A percentile compares a stretch with the other conserved stretches of the same genome.
phyloP scores from a whole-genome alignment of 2,113 vertebrate genomes.

The Gadus macrocephalus region DNA sequence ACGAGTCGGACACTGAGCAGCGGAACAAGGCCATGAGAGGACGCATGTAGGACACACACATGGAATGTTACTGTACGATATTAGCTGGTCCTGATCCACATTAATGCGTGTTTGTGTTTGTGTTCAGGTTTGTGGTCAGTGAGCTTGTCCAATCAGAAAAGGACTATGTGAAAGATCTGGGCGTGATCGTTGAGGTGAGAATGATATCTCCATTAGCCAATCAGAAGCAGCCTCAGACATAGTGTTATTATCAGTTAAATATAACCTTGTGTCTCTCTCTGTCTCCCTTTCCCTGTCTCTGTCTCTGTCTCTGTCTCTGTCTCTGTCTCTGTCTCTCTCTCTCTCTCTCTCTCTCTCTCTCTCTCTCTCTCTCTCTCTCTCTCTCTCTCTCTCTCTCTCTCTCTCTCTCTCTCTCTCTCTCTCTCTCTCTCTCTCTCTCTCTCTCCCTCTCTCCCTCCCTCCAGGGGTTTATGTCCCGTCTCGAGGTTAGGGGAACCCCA shows the following conservation, averaged over 20 bases:
- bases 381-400: neutral
- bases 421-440: too few species aligned
- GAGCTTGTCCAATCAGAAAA: constrained; percentile 97
- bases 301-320: neutral
- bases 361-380: neutral
- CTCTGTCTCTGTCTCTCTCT: too few species aligned
- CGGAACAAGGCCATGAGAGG: constrained; percentile 92
- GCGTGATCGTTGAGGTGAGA: constrained; percentile 90
- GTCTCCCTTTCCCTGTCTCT: neutral
- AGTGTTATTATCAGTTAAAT: neutral
- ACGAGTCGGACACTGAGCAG: constrained; percentile 91
- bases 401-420: neutral
- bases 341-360: neutral
- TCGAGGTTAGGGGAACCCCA: constrained; percentile 90
- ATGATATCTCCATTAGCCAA: neutral
- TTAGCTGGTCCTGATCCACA: neutral
- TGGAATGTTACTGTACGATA: neutral
- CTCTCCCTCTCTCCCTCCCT: neutral
- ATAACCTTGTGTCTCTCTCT: neutral
- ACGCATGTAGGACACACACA: constrained; percentile 81
- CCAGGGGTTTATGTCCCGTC: constrained; percentile 93
- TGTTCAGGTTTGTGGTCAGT: constrained; percentile 90
- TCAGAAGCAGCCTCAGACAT: neutral
- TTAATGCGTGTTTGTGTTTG: neutral
- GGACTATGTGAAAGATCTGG: constrained; percentile 96